These are phyloP conservation scores for Drosophila neutralis DNA, from an alignment of 2,888 invertebrate genomes.

Conservation along the genomic window DNA sequence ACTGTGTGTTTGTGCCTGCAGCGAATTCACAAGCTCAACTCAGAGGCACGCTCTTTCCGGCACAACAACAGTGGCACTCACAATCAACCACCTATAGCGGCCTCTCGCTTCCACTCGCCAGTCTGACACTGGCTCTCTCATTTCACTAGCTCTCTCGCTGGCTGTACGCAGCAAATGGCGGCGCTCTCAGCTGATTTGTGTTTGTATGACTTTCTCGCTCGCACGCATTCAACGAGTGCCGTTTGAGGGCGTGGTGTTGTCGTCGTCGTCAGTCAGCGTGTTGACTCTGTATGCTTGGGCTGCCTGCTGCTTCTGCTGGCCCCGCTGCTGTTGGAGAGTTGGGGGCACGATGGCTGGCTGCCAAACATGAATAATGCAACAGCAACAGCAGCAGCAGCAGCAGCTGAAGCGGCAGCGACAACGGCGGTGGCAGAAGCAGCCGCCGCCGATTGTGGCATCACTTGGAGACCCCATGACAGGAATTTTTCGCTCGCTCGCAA, in stretches of 20 bases:
- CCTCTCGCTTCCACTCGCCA: conserved; percentile 32
- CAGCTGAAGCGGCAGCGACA: conserved; percentile 20
- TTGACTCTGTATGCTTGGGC: conserved; percentile 28
- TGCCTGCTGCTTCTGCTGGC: conserved; percentile 11
- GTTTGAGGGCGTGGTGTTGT: conserved; percentile 73
- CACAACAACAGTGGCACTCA: conserved; percentile 1
- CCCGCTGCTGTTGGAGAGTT: conserved; percentile 38
- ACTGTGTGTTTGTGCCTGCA: conserved; percentile 64
- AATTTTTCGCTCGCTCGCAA: conserved; percentile 66
- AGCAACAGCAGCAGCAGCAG: conserved; percentile 46
- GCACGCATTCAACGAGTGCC: conserved; percentile 40
- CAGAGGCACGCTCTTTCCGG: conserved; percentile 29
- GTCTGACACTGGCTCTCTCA: conserved; percentile 29
- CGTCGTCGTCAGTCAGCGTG: conserved; percentile 43
- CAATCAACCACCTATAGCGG: conserved; percentile 40
- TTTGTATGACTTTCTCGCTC: conserved; percentile 61
- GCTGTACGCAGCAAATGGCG: conserved; percentile 65
- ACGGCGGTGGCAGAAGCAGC: conserved; percentile 35
- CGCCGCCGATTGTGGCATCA: conserved; percentile 65
- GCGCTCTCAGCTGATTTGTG: conserved; percentile 76
- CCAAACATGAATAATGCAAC: conserved; percentile 77
- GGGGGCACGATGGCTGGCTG: conserved; percentile 64
- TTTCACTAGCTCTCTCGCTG: conserved; percentile 28
- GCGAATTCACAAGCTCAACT: conserved; percentile 37
- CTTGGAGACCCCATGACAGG: conserved; percentile 68